Evolutionary conservation across 2,113 vertebrate species (phyloP).

Genomic region (Trogon surrucura): DNA sequence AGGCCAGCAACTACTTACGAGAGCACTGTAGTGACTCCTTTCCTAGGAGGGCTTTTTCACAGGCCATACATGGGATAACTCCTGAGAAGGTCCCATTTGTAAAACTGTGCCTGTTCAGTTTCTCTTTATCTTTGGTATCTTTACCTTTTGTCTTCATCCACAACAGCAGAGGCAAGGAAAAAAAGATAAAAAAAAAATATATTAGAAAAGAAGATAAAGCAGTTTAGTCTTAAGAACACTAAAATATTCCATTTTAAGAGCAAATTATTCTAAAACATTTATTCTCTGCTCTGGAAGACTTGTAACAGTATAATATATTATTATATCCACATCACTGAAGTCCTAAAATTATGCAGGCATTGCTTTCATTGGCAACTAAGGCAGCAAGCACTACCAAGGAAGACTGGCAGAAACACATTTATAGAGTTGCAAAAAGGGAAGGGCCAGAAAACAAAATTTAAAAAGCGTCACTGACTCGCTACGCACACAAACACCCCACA

Average conservation of each 20-base stretch:
- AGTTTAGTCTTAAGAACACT: not conserved
- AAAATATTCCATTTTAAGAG: not conserved
- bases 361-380: not conserved
- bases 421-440: not conserved
- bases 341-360: not conserved
- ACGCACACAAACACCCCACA: not conserved
- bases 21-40: constrained; percentile 91
- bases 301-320: not conserved
- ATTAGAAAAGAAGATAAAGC: not conserved
- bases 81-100: constrained; percentile 81
- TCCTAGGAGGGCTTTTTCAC: constrained; percentile 86
- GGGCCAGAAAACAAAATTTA: not conserved
- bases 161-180: constrained; percentile 16
- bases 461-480: not conserved
- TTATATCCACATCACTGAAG: not conserved
- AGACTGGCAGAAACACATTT: not conserved
- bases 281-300: not conserved
- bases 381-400: not conserved
- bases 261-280: not conserved
- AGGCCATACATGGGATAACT: constrained; percentile 83
- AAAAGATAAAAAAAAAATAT: not conserved
- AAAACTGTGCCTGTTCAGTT: constrained; percentile 85
- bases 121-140: constrained; percentile 89
- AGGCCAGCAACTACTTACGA: constrained; percentile 77
- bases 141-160: constrained; percentile 88